phyloP scores from a whole-genome alignment of 2,888 invertebrate genomes.

The Habrosyne pyritoides region DNA sequence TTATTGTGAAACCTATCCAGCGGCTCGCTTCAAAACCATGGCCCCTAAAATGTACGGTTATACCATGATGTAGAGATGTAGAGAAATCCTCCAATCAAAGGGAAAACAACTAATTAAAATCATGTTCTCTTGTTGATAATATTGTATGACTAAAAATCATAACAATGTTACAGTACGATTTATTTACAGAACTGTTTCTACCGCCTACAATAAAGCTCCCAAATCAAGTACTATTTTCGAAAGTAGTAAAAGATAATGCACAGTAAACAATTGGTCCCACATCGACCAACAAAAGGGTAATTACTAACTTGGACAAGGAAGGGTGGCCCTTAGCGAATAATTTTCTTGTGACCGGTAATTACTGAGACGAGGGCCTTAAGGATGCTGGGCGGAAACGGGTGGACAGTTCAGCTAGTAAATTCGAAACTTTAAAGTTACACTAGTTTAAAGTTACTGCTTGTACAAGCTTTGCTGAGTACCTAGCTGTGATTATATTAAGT shows the following conservation, averaged over 20 bases:
- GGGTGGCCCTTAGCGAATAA: conserved; percentile 20
- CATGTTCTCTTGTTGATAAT: too few relatives aligned
- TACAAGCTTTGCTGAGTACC: not conserved
- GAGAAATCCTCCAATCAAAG: too few relatives aligned
- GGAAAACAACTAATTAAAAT: too few relatives aligned
- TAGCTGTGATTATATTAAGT: not conserved
- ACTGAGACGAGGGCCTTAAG: conserved; percentile 18
- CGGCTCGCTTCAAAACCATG: too few relatives aligned
- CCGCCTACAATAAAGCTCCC: too few relatives aligned
- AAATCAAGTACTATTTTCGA: not conserved
- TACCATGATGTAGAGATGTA: too few relatives aligned
- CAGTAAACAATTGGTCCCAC: not conserved
- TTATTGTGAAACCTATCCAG: too few relatives aligned
- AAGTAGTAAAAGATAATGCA: not conserved
- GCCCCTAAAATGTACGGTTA: too few relatives aligned
- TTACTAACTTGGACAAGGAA: not conserved
- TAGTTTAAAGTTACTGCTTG: conserved; percentile 9
- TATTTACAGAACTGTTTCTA: not conserved
- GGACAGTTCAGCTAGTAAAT: conserved; percentile 29
- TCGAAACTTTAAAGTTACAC: conserved; percentile 26
- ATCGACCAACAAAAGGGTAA: not conserved
- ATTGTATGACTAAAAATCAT: too few relatives aligned
- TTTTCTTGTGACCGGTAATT: conserved; percentile 40
- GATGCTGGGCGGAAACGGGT: not conserved
- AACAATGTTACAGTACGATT: too few relatives aligned